Evolutionary conservation across 2,888 invertebrate species (phyloP), one percentile per base, ranked within the genome.

Genomic region (Diachrysia chrysitis): DNA sequence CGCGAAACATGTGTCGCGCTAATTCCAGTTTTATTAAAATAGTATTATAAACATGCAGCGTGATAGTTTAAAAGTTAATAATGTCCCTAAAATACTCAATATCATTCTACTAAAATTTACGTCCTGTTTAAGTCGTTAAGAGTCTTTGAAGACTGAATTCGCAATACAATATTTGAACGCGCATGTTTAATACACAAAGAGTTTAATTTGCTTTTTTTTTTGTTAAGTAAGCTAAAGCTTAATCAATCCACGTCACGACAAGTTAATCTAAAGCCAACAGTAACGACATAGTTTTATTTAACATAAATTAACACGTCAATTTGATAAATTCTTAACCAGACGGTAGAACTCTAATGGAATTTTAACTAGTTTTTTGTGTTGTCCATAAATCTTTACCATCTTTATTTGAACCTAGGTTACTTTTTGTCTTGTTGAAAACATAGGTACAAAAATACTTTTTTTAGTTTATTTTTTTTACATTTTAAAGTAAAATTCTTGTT

Each of bases 161-260:
- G 58, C 46, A 32, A 10, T 10, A 35, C 65, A 63, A 57, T 51
- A 54, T 51, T 69, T 63, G 6, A 62, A 63, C 62, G 23, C 53
- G 17, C 48, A 69, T 69, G 46, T 19, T 51, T 56, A 25, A 59
- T 19, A 63, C 73, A 67, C 63, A 70, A 69, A 82, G 75, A 71
- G 66, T 70, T 83, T 76, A 81, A 83, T 81, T 81, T 81, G 80
- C 78, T 61, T 67, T 65, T 76, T 76, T 70, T 76, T 2, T n/a
- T n/a, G n/a, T 51, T 64, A 71, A 72, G 58, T 67, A 72, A 73
- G 72, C 76, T 59, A 61, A 69, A 79, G 76, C 74, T 81, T 77
- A 84, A 86, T 87, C 83, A 85, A 85, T 87, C 84, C 80, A 80
- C 53, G 70, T 67, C 72, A 77, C 78, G 85, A 85, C 85, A 84